phyloP scores from a whole-genome alignment of 2,888 invertebrate genomes.

The Himalopsyche japonica region DNA sequence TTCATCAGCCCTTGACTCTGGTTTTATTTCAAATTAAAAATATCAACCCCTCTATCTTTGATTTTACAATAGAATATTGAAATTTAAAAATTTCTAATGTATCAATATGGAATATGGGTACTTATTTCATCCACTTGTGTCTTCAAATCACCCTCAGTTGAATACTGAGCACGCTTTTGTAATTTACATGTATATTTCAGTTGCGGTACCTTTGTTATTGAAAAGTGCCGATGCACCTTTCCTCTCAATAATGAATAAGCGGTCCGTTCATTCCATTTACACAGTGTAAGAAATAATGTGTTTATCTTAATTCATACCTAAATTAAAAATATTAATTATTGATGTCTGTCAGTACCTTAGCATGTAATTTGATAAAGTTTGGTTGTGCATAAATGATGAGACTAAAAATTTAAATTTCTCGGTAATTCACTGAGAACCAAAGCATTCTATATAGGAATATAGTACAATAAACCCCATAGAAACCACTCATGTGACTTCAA shows the following conservation, averaged over 20 bases:
- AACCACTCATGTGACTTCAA: background rate
- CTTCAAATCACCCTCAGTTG: background rate
- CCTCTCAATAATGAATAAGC: background rate
- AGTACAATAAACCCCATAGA: background rate
- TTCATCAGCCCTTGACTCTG: too few species aligned
- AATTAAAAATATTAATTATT: background rate
- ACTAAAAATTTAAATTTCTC: background rate
- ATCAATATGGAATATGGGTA: too few species aligned
- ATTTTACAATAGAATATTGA: too few species aligned
- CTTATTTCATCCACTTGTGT: background rate
- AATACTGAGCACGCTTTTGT: background rate
- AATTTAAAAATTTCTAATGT: too few species aligned
- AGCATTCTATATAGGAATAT: background rate
- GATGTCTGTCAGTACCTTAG: background rate
- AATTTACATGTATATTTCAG: background rate
- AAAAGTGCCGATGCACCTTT: background rate
- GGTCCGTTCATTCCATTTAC: background rate
- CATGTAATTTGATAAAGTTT: background rate
- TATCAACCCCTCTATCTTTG: too few species aligned
- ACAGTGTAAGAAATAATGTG: background rate
- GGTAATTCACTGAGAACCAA: background rate
- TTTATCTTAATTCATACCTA: background rate
- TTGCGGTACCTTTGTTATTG: background rate
- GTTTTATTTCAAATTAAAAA: too few species aligned
- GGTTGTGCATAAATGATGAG: conserved; percentile 9